A percentile compares a stretch with the other conserved stretches of the same genome.
Evolutionary conservation across 2,113 vertebrate species (phyloP).

Genomic region (Rostratula benghalensis): DNA sequence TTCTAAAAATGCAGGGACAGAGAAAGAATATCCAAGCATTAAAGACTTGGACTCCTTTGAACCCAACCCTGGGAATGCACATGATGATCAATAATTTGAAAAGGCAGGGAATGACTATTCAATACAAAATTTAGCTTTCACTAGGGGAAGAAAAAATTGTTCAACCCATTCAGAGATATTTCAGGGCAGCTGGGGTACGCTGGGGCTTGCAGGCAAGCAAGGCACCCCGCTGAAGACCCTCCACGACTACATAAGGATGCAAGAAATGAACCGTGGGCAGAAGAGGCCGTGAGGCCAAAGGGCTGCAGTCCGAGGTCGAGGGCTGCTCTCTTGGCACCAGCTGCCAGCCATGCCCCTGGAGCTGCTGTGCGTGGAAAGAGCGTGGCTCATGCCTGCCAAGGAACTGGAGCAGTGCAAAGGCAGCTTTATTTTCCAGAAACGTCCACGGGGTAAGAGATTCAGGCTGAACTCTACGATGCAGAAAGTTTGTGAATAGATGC

Average conservation of each 20-base stretch:
- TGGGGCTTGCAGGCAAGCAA: neutral
- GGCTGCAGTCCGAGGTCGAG: neutral
- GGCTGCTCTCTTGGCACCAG: neutral
- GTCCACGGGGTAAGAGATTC: neutral
- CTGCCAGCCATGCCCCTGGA: neutral
- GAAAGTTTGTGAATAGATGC: neutral
- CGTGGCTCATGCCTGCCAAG: neutral
- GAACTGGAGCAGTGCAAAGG: neutral
- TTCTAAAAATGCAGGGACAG: neutral
- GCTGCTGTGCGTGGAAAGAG: neutral
- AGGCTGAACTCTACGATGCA: neutral
- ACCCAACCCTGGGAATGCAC: neutral
- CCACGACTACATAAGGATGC: neutral
- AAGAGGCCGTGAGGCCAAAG: neutral
- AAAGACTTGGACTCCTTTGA: neutral
- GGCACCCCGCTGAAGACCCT: neutral
- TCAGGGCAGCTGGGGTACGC: neutral
- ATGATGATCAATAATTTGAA: neutral
- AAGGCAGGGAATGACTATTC: neutral
- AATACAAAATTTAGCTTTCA: neutral
- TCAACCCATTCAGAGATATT: neutral
- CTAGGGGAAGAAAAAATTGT: neutral
- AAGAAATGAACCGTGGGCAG: neutral
- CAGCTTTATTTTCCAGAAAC: constrained; percentile 9
- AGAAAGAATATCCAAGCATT: neutral